These are phyloP conservation scores for Tetragonisca angustula DNA, from an alignment of 2,888 invertebrate species.

Conservation along the genomic window DNA sequence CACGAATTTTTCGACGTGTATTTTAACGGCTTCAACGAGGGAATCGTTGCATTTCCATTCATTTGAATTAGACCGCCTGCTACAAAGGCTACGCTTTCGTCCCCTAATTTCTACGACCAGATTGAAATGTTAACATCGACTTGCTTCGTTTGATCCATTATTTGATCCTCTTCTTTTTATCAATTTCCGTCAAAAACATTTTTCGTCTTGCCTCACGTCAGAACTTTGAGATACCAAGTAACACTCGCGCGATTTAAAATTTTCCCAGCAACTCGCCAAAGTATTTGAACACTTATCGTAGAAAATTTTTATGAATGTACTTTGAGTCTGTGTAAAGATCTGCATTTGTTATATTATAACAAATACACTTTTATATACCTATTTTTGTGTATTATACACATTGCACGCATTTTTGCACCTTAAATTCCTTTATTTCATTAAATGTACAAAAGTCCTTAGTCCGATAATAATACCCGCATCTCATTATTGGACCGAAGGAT, in stretches of 20 bases:
- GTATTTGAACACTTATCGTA: not conserved
- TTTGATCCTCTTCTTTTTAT: not conserved
- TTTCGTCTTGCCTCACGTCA: not conserved
- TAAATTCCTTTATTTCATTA: too few relatives aligned
- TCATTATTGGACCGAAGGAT: too few relatives aligned
- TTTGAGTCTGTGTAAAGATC: not conserved
- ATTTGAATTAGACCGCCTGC: conserved; percentile 58
- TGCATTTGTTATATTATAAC: not conserved
- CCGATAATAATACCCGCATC: too few relatives aligned
- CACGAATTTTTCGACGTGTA: not conserved
- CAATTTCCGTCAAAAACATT: not conserved
- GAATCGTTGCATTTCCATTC: conserved; percentile 43
- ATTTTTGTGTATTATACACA: too few relatives aligned
- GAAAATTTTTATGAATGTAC: not conserved
- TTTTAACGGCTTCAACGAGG: conserved; percentile 3
- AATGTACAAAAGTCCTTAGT: too few relatives aligned
- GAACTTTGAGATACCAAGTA: too few relatives aligned
- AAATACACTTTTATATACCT: too few relatives aligned
- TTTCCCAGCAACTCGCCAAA: not conserved
- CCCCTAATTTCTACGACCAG: conserved; percentile 42
- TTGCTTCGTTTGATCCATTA: conserved; percentile 13
- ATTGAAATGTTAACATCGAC: conserved; percentile 18
- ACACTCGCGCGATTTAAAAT: not conserved
- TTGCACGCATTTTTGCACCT: too few relatives aligned
- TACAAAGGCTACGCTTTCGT: conserved; percentile 4